Evolutionary conservation across 2,888 invertebrate genomes (phyloP).

Genomic region (Aleiodes testaceus): DNA sequence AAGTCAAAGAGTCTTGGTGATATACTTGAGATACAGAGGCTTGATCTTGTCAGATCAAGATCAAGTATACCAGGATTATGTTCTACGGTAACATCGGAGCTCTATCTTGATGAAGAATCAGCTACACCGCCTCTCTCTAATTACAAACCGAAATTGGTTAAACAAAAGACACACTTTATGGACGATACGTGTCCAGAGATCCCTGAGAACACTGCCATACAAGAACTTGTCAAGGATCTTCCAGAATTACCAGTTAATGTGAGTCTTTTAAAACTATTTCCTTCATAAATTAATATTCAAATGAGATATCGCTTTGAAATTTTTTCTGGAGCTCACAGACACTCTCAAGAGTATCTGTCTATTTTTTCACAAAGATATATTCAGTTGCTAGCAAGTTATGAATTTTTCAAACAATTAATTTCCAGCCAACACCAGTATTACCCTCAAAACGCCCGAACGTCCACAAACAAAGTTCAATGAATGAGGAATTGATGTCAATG

Average conservation of each 20-base stretch:
- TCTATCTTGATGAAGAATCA: slow-evolving; percentile 56
- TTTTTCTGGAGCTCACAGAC: no score
- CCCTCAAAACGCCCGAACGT: slow-evolving; percentile 75
- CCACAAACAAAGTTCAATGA: slow-evolving; percentile 88
- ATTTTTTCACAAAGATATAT: no score
- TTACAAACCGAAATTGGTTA: slow-evolving; percentile 82
- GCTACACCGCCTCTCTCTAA: slow-evolving; percentile 46
- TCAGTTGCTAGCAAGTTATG: no score
- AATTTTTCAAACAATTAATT: no score
- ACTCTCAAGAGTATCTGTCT: no score
- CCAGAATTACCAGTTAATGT: slow-evolving; percentile 76
- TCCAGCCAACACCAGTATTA: slow-evolving; percentile 17
- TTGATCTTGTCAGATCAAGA: slow-evolving; percentile 82
- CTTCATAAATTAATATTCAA: no score
- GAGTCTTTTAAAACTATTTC: slow-evolving; percentile 25
- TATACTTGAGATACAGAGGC: slow-evolving; percentile 84
- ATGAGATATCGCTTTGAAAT: no score
- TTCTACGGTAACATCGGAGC: slow-evolving; percentile 62
- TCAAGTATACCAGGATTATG: slow-evolving; percentile 83
- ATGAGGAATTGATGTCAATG: slow-evolving; percentile 92
- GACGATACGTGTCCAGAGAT: slow-evolving; percentile 72
- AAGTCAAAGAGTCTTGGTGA: slow-evolving; percentile 91
- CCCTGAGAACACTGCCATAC: slow-evolving; percentile 77
- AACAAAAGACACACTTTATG: slow-evolving; percentile 89
- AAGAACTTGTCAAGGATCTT: slow-evolving; percentile 74